A percentile compares a stretch with the other conserved stretches of the same genome.
Conservation (phyloP, 1,140 invertebrate genomes). For the Dendrolimus punctatus region DNA sequence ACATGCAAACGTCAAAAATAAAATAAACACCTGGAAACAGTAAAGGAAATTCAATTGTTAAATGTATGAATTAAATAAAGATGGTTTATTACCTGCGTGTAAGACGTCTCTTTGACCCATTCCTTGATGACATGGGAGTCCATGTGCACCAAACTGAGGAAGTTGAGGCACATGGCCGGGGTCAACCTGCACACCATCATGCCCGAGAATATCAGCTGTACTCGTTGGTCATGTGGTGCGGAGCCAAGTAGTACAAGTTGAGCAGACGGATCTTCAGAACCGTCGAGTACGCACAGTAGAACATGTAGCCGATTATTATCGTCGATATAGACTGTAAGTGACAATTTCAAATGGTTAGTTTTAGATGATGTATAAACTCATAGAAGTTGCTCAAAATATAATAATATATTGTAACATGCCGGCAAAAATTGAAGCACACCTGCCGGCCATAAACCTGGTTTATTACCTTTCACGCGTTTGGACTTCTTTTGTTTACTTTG, state of each 20-base stretch:
- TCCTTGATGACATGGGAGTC: slow-evolving; percentile 96
- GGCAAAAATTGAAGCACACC: too few species aligned
- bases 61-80: too few species aligned
- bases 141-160: slow-evolving; percentile 97
- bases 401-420: too few species aligned
- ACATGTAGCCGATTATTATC: slow-evolving; percentile 93
- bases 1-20: too few species aligned
- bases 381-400: too few species aligned
- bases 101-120: slow-evolving; percentile 86
- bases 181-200: slow-evolving; percentile 98
- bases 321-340: slow-evolving; percentile 85
- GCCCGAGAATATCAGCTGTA: slow-evolving; percentile 98
- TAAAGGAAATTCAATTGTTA: too few species aligned
- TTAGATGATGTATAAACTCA: too few species aligned
- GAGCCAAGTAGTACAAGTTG: slow-evolving; percentile 97
- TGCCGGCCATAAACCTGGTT: too few species aligned
- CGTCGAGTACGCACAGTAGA: slow-evolving; percentile 98
- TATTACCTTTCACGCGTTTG: too few species aligned
- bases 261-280: slow-evolving; percentile 96
- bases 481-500: too few species aligned
- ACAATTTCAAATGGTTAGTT: too few species aligned
- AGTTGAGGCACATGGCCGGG: slow-evolving; percentile 98
- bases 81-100: slow-evolving; percentile 80
- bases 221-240: slow-evolving; percentile 98
- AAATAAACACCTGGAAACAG: too few species aligned